Percentiles rank a stretch among this genome's conserved stretches.
Evolutionary conservation across 1,140 invertebrate species (phyloP).

Genomic region (Battus philenor): DNA sequence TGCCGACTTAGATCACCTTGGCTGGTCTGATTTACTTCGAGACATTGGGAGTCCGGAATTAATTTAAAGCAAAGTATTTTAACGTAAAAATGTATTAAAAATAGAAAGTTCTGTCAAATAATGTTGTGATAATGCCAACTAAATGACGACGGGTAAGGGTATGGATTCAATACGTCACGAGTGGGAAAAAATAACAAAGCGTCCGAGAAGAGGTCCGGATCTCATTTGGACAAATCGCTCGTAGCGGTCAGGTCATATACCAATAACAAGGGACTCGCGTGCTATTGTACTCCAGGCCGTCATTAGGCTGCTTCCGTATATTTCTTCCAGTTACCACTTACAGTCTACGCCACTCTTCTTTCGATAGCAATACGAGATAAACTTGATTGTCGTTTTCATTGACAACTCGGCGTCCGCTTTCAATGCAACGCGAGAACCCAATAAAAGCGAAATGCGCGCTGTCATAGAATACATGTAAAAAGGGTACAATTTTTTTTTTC

Average conservation of each 20-base stretch:
- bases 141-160: constrained; percentile 16
- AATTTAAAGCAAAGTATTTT: no score
- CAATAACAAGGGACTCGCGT: constrained; percentile 69
- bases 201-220: constrained; percentile 56
- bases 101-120: constrained; percentile 1
- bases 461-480: constrained; percentile 32
- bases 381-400: constrained; percentile 4
- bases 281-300: constrained; percentile 64
- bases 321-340: constrained; percentile 22
- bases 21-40: no score
- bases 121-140: not conserved
- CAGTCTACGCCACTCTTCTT: constrained; percentile 30
- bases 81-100: not conserved
- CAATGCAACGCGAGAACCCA: constrained; percentile 32
- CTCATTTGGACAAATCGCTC: constrained; percentile 73
- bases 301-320: constrained; percentile 66
- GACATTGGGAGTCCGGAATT: no score
- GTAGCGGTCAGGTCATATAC: constrained; percentile 72
- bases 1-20: no score
- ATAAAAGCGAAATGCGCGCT: constrained; percentile 38
- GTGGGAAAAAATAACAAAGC: constrained; percentile 63
- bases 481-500: constrained; percentile 1
- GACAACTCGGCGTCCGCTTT: constrained; percentile 8
- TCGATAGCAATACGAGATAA: constrained; percentile 15
- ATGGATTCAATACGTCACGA: constrained; percentile 32